Base-by-base conservation (phyloP, 2,113 vertebrate species). In the Sceloporus tristichus region DNA sequence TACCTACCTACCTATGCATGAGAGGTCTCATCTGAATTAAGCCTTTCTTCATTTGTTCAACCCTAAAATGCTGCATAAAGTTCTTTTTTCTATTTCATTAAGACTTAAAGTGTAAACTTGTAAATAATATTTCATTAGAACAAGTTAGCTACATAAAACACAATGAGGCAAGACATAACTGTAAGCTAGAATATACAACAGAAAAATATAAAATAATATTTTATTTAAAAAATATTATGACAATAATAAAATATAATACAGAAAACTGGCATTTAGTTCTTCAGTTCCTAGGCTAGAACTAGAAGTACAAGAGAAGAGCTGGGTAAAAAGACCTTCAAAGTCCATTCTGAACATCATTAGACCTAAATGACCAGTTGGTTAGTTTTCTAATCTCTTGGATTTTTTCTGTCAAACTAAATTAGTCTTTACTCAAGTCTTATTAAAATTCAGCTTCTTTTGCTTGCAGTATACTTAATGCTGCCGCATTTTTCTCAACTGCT, bases 361-460 rank as follows among this genome's bases (percentile, higher is more conserved):
- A 59, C 73, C 85, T 87, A 90, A 62, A 91, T 87, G 81, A 91
- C 65, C 87, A 84, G 42, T 79, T 25, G 0, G 76, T 88, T 91
- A 87, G 80, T 91, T 91, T 88, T 92, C 85, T 92, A 93, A 94
- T 92, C 78, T 79, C 56, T 89, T 90, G 80, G 78, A 65, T 14
- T 13, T 38, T 91, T 94, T 94, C 94, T 94, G 91, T 96, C 93
- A 93, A 87, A 92, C 87, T 38, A 25, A 42, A 93, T 95, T 91
- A 95, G 79, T 54, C 53, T 87, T 5, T 90, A 21, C 84, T 92
- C 77, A 87, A 83, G 84, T 71, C 90, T 79, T 73, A 70, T 65
- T 88, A 82, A 77, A 84, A 87, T 92, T 88, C 83, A 90, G 23
- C 10, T 90, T 87, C 68, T 91, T 79, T 90, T 87, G 53, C 83